Evolutionary conservation across 1,140 invertebrate genomes (phyloP).

Genomic region (Hesperophylax magnus): DNA sequence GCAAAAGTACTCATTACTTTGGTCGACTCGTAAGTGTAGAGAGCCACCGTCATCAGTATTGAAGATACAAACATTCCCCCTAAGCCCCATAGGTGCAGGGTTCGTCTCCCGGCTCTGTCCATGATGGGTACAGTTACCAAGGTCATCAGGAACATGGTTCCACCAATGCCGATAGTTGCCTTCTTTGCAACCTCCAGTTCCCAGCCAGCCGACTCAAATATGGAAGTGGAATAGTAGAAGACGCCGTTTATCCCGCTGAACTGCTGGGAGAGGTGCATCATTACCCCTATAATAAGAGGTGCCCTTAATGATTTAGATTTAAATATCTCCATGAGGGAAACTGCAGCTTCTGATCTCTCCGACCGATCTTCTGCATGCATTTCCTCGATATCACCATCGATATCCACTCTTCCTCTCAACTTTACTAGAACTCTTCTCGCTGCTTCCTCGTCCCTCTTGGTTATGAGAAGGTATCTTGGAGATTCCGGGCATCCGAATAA

Average conservation of each 20-base stretch:
- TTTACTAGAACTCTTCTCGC: conserved; percentile 75
- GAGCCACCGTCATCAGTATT: conserved; percentile 89
- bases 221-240: conserved; percentile 91
- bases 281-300: conserved; percentile 90
- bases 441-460: conserved; percentile 87
- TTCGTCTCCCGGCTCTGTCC: conserved; percentile 90
- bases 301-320: conserved; percentile 82
- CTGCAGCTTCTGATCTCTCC: conserved; percentile 84
- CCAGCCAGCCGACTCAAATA: conserved; percentile 88
- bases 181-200: conserved; percentile 80
- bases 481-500: conserved; percentile 91
- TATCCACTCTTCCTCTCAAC: conserved; percentile 67
- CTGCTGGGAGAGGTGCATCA: conserved; percentile 96
- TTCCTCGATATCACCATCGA: conserved; percentile 91
- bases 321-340: conserved; percentile 86
- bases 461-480: conserved; percentile 84
- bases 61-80: conserved; percentile 94
- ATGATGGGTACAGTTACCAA: conserved; percentile 94
- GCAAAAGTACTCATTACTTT: conserved; percentile 76
- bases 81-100: conserved; percentile 89
- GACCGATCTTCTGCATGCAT: conserved; percentile 90
- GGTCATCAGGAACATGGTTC: conserved; percentile 94
- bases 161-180: conserved; percentile 94
- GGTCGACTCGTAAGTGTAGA: conserved; percentile 72
- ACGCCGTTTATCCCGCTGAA: conserved; percentile 96